Base-by-base conservation (phyloP, 1,140 invertebrate genomes). In the Drosophila pruinosa region DNA sequence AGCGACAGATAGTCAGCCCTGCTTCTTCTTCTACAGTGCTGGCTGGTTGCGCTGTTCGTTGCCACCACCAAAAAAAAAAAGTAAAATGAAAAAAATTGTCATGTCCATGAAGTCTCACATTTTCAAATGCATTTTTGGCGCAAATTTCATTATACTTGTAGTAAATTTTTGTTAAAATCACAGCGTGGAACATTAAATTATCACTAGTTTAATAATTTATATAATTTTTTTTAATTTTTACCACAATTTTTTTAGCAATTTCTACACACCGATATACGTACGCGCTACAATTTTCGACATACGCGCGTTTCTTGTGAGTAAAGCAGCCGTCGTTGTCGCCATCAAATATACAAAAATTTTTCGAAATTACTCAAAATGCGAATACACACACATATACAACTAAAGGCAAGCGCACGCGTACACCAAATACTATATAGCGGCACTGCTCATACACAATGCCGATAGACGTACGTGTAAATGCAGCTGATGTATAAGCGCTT, bases 271-370 rank as follows among this genome's bases (percentile, higher is more conserved):
- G 75, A 83, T 79, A 77, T 79, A 90, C 74, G 83, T 90, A 90
- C 80, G 89, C 86, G 81, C 74, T 86, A 86, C 78, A 72, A 77
- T 88, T 85, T 86, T 88, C 81, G 81, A 86, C 82, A 86, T 88
- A 81, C 81, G 89, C 89, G 89, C 85, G 85, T 90, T 90, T 86
- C 78, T 86, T 79, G 72, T 75, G 78, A 78, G 78, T 81, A 81
- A 74, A 80, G 77, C 75, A 79, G 58, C 59, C 72, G 79, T 78
- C 80, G 80, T 64, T 61, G 80, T 86, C 81, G 79, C 83, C 89
- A 83, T 86, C 89, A 90, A 90, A 90, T 90, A 90, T 90, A 90
- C 89, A 90, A 89, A 89, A 89, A 68, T 68, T 78, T 78, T 88
- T 88, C 82, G 82, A 88, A 88, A 88, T 88, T 88, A 88, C 82